These are phyloP conservation scores for Diuraphis noxia DNA, from an alignment of 1,140 invertebrate species.

Conservation along the genomic window DNA sequence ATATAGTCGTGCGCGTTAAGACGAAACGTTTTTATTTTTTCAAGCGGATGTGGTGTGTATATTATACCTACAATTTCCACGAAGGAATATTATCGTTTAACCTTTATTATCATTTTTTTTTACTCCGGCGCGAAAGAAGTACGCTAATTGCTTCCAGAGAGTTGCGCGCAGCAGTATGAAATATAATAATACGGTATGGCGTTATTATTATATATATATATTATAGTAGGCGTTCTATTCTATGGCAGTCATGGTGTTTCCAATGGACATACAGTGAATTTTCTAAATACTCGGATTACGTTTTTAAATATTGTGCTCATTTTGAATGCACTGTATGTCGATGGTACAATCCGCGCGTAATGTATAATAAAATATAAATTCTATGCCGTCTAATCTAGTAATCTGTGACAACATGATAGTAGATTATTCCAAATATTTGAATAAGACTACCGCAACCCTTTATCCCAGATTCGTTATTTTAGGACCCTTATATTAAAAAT, in stretches of 20 bases:
- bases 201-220: background rate
- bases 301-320: background rate
- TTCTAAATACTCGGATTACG: background rate
- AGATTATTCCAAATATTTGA: background rate
- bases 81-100: constrained; percentile 17
- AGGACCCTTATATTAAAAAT: background rate
- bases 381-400: background rate
- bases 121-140: background rate
- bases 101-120: background rate
- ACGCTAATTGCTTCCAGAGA: background rate
- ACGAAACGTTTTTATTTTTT: background rate
- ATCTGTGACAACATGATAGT: background rate
- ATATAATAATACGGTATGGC: background rate
- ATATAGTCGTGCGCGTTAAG: background rate
- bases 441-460: background rate
- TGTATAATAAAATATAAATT: background rate
- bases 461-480: background rate
- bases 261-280: background rate
- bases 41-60: background rate
- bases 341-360: background rate
- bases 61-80: background rate
- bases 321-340: background rate
- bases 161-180: background rate
- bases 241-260: background rate
- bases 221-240: background rate